A percentile compares a stretch with the other conserved stretches of the same genome.
These are phyloP conservation scores for Labeo rohita DNA, from an alignment of 2,113 vertebrate species.

Conservation along the genomic window DNA sequence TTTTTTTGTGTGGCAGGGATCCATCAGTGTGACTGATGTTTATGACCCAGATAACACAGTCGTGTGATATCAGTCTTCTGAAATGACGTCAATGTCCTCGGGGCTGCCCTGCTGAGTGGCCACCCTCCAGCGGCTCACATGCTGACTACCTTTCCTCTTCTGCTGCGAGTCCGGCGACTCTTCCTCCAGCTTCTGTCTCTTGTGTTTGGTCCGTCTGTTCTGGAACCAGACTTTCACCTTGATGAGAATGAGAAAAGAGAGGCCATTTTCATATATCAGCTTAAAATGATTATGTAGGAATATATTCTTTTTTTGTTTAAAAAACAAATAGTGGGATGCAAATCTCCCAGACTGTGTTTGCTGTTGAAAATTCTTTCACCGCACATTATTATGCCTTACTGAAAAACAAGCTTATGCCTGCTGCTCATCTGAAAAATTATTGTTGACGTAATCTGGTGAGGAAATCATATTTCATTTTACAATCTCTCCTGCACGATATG, in stretches of 20 bases:
- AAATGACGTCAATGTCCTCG: conserved; percentile 77
- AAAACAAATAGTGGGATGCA: not conserved
- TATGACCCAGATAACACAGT: not conserved
- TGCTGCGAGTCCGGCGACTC: conserved; percentile 77
- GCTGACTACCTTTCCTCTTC: conserved; percentile 81
- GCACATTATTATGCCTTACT: not conserved
- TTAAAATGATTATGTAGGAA: not conserved
- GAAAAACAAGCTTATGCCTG: conserved; percentile 18
- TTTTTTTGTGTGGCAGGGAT: not conserved
- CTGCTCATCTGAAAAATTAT: not conserved
- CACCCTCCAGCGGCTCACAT: conserved; percentile 78
- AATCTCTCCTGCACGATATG: not conserved
- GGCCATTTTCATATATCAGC: not conserved
- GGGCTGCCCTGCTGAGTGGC: conserved; percentile 74
- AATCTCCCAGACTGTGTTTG: not conserved
- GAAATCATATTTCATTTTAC: not conserved
- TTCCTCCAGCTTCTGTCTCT: conserved; percentile 83
- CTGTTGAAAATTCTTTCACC: not conserved
- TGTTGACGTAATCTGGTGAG: not conserved
- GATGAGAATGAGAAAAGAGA: not conserved
- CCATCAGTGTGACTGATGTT: conserved; percentile 17
- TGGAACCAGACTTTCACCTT: conserved; percentile 86
- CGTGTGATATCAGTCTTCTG: conserved; percentile 71
- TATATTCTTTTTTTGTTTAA: not conserved
- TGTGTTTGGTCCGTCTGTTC: conserved; percentile 83